phyloP scores from a whole-genome alignment of 2,888 invertebrate genomes.

The Tribolium freemani region DNA sequence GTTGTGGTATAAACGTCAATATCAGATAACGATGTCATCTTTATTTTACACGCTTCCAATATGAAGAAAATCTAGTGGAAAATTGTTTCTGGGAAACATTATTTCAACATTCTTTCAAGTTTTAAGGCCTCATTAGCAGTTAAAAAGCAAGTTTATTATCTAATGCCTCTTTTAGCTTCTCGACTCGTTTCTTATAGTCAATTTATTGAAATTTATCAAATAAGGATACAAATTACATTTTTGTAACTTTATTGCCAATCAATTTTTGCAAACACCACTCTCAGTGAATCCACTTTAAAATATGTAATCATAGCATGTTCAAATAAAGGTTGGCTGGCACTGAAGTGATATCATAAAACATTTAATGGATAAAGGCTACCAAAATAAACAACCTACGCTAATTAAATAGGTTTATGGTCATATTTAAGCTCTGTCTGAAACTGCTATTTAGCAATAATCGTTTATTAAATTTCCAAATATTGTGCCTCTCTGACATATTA shows the following conservation, averaged over 20 bases:
- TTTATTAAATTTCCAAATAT: constrained; percentile 21
- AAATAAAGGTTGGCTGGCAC: neutral
- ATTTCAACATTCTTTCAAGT: constrained; percentile 48
- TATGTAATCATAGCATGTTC: neutral
- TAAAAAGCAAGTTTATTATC: constrained; percentile 48
- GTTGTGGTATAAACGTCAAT: constrained; percentile 31
- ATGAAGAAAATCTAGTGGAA: constrained; percentile 55
- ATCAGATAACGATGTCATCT: constrained; percentile 49
- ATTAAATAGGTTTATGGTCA: constrained; percentile 32
- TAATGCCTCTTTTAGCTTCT: constrained; percentile 42
- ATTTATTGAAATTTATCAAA: constrained; percentile 45
- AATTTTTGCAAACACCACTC: neutral
- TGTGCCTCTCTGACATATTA: neutral
- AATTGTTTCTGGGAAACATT: constrained; percentile 51
- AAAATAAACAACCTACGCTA: constrained; percentile 22
- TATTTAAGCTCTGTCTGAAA: constrained; percentile 9
- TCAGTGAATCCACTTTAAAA: neutral
- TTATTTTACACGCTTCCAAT: constrained; percentile 52
- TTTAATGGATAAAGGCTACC: constrained; percentile 6
- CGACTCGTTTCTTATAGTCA: constrained; percentile 32
- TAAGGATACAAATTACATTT: constrained; percentile 22
- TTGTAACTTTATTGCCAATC: constrained; percentile 18
- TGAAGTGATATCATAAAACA: constrained; percentile 8
- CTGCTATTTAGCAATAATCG: constrained; percentile 19
- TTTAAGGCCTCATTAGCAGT: constrained; percentile 50